phyloP scores from a whole-genome alignment of 2,797 vertebrate species.

The Carcharodon carcharias region DNA sequence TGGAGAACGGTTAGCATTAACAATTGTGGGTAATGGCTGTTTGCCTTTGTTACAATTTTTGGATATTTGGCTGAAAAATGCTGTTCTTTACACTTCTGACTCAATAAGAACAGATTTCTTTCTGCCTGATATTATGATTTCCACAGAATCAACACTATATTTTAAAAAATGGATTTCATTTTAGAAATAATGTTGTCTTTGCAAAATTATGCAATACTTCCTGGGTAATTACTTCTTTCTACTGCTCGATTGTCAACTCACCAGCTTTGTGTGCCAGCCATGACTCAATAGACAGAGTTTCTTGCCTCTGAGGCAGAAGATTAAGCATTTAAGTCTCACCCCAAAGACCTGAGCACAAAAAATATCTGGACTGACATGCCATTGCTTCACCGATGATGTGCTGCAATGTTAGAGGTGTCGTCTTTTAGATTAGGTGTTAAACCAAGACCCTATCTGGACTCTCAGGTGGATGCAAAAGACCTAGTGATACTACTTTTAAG shows the following conservation, averaged over 20 bases:
- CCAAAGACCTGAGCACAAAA: neutral
- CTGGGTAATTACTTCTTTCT: neutral
- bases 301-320: neutral
- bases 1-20: neutral
- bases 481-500: neutral
- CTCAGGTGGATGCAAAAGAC: neutral
- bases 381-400: neutral
- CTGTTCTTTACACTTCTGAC: neutral
- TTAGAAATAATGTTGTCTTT: neutral
- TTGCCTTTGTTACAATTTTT: neutral
- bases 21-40: neutral
- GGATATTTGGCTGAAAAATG: neutral
- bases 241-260: neutral
- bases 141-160: neutral
- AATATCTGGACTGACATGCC: neutral
- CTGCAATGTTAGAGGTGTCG: neutral
- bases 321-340: neutral
- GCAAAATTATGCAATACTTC: neutral
- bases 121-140: neutral
- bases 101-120: neutral
- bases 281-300: neutral
- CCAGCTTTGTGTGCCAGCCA: neutral
- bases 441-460: neutral
- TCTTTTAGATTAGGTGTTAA: neutral
- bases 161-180: neutral